Evolutionary conservation across 2,888 invertebrate species (phyloP).

Genomic region (Mellilla xanthometata): DNA sequence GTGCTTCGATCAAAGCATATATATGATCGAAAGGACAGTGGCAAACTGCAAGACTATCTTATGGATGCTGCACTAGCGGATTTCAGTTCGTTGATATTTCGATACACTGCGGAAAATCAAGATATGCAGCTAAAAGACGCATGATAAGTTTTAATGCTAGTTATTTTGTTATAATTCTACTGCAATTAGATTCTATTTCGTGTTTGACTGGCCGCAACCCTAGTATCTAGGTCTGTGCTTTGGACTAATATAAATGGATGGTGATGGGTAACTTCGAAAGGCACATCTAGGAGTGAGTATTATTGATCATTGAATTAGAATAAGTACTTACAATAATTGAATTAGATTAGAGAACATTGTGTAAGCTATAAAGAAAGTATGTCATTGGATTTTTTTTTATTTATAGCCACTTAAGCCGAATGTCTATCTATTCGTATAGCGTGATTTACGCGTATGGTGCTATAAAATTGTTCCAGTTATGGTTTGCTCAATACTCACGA

Average conservation of each 20-base stretch:
- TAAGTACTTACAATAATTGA: constrained; percentile 25
- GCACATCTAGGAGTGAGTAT: constrained; percentile 60
- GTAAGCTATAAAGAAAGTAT: constrained; percentile 1
- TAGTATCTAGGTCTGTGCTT: constrained; percentile 5
- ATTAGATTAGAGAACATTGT: neutral
- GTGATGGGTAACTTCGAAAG: constrained; percentile 60
- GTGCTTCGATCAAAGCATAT: no score
- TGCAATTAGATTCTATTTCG: neutral
- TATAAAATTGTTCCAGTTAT: constrained; percentile 1
- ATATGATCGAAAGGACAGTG: no score
- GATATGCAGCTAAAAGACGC: neutral
- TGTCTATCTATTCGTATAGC: neutral
- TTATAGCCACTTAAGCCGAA: neutral
- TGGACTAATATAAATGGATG: constrained; percentile 68
- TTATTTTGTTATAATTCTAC: neutral
- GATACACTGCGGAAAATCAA: neutral
- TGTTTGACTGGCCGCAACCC: neutral
- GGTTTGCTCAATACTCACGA: neutral
- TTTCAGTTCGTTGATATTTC: constrained; percentile 11
- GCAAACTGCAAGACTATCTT: no score
- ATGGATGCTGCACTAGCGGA: neutral
- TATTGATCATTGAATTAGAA: constrained; percentile 34
- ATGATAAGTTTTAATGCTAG: neutral
- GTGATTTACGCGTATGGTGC: neutral
- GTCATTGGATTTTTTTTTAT: neutral